Conservation (phyloP, 1,140 invertebrate genomes). For the Cydia fagiglandana region DNA sequence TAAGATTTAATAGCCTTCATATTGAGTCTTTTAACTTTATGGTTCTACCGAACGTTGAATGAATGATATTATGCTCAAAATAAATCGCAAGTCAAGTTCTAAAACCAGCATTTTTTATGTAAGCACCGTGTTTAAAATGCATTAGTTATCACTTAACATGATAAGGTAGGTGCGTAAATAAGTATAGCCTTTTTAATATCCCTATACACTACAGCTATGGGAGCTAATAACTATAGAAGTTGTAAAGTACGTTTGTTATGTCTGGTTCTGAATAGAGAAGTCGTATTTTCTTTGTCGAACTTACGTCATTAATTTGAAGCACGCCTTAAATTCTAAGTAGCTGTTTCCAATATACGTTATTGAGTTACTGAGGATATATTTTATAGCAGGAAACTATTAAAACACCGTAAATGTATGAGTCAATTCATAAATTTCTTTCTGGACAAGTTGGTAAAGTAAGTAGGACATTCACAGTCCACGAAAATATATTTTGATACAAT, state of each 20-base stretch:
- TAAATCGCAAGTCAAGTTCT: neutral
- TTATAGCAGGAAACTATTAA: slow-evolving; percentile 16
- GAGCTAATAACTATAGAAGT: neutral
- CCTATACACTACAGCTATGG: neutral
- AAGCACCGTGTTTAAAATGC: neutral
- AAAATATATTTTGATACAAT: too few species aligned
- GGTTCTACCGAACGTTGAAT: slow-evolving; percentile 33
- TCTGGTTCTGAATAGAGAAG: neutral
- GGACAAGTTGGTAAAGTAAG: too few species aligned
- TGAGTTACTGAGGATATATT: slow-evolving; percentile 14
- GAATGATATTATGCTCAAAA: neutral
- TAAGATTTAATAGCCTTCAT: slow-evolving; percentile 56
- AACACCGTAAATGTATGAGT: neutral
- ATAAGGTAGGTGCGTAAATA: neutral
- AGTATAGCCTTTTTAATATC: too few species aligned
- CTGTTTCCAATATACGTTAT: neutral
- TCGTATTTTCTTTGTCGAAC: neutral
- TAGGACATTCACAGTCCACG: too few species aligned
- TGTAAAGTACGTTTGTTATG: slow-evolving; percentile 4
- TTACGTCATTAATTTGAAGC: slow-evolving; percentile 20
- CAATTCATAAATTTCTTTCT: too few species aligned
- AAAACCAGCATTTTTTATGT: neutral
- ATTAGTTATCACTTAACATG: neutral
- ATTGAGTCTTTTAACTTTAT: slow-evolving; percentile 54
- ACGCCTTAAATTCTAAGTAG: slow-evolving; percentile 14